Evolutionary conservation across 1,140 invertebrate genomes (phyloP), one percentile per base, ranked within the genome.

Genomic region (Latrodectus geometricus): DNA sequence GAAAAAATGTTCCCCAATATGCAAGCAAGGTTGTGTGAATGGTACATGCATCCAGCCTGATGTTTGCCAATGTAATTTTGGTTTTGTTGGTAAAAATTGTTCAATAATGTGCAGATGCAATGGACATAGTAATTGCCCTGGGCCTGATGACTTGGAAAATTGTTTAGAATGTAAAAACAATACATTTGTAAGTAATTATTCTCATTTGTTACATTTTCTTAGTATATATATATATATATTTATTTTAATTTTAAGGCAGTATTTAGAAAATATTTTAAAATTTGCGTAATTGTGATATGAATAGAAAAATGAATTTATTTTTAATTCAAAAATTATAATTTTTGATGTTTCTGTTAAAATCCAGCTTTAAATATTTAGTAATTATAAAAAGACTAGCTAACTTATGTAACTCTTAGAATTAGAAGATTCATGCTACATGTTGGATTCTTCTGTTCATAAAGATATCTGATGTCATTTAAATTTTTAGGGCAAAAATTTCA

Each of bases 91-190:
- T 73, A 94, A 94, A 81, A 97, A 98, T 92, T 99, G 97, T 91
- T 96, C 95, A 78, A 96, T 96, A 70, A 95, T 97, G 90, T 99
- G 97, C 90, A 94, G 97, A 90, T 99, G 97, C 90, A 97, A 99
- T 91, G 97, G 96, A 0, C 97, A 99, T 91, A 95, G 96, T 80
- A 94, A 97, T 89, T 99, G 97, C 91, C 94, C 93, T 88, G 96
- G 96, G 15, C 95, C 95, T 8, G 95, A 96, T 89, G 94, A 95
- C 88, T 92, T 97, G 70, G 94, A 96, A 89, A 92, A 93, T 56
- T 99, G 97, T 91, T 90, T 95, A 12, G 91, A 95, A 90, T 99
- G 97, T 90, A 94, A 95, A 87, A 98, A 99, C 90, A 97, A 98
- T 90, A 99, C 97, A 0, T 95, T 95, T 94, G 94, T 94, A 90